Evolutionary conservation across 2,888 invertebrate species (phyloP).

Genomic region (Argyra leucocephala): DNA sequence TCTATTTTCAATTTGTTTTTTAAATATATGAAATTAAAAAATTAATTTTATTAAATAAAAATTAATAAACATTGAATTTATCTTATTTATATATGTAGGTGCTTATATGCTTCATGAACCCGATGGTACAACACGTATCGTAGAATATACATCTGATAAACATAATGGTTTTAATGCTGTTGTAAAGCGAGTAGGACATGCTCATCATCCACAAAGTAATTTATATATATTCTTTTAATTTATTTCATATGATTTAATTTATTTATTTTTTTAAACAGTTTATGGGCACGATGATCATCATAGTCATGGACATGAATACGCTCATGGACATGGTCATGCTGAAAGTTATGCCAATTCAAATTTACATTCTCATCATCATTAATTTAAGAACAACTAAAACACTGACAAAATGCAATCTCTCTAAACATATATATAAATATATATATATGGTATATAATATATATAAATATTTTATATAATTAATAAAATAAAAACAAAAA

Average conservation of each 20-base stretch:
- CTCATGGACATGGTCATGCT: conserved; percentile 28
- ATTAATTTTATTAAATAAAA: no score
- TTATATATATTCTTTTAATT: background rate
- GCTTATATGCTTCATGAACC: conserved; percentile 45
- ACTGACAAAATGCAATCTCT: no score
- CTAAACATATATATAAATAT: no score
- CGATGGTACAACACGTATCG: conserved; percentile 46
- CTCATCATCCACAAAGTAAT: conserved; percentile 27
- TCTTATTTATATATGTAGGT: conserved; percentile 23
- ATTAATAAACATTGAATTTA: no score
- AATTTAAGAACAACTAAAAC: background rate
- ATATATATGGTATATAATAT: no score
- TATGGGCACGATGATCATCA: conserved; percentile 35
- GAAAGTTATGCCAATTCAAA: conserved; percentile 30
- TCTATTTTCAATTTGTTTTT: no score
- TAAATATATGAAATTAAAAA: no score
- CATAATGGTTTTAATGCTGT: conserved; percentile 46
- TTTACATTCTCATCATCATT: conserved; percentile 3
- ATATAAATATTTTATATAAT: no score
- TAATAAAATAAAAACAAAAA: background rate
- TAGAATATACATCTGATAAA: conserved; percentile 45
- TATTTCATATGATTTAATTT: background rate
- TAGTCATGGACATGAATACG: conserved; percentile 24
- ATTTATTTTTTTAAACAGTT: background rate
- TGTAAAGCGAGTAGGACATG: conserved; percentile 44